Percentiles rank a stretch among this genome's conserved stretches.
Conservation (phyloP, 2,113 vertebrate species). For the Archocentrus centrarchus region DNA sequence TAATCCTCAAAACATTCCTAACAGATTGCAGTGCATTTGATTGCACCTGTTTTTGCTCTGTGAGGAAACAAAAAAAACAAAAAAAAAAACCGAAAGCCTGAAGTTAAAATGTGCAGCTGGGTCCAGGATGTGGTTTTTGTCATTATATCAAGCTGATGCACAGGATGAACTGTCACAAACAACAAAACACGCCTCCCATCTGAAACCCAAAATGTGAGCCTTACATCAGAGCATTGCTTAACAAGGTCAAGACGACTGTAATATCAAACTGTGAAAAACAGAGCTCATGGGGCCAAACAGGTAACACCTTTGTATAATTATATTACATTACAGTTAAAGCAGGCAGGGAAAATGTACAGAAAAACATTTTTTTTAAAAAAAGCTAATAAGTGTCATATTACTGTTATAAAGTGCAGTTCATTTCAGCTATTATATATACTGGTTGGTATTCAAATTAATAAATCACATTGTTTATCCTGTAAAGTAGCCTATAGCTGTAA, state of each 20-base stretch:
- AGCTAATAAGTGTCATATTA: neutral
- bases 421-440: neutral
- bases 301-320: neutral
- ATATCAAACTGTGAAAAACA: neutral
- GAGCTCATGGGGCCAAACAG: neutral
- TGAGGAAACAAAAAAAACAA: neutral
- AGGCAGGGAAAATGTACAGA: neutral
- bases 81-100: neutral
- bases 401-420: neutral
- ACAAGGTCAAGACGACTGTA: neutral
- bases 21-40: neutral
- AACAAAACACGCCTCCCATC: neutral
- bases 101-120: neutral
- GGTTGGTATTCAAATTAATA: neutral
- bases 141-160: neutral
- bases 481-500: neutral
- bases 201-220: neutral
- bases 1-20: neutral
- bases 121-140: slow-evolving; percentile 50
- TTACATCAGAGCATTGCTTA: neutral
- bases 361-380: neutral
- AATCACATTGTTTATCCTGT: accelerated
- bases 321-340: neutral
- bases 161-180: slow-evolving; percentile 6
- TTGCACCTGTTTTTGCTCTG: neutral